phyloP scores from a whole-genome alignment of 2,888 invertebrate genomes.

The Blastobasis adustella region DNA sequence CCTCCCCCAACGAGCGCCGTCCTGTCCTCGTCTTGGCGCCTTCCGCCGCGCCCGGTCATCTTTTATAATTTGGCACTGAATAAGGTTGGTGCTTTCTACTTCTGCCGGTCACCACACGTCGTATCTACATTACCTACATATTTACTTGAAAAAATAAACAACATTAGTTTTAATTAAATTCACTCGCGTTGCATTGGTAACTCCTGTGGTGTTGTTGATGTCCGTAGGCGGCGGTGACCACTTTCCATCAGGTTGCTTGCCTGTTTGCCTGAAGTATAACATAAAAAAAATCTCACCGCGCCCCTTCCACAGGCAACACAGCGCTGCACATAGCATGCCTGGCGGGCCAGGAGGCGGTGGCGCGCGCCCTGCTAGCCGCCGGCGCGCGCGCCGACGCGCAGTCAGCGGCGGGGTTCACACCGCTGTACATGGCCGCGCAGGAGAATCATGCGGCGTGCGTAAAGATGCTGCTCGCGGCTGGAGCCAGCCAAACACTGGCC shows the following conservation, averaged over 20 bases:
- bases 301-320: conserved; percentile 76
- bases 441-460: conserved; percentile 97
- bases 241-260: no score
- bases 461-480: conserved; percentile 90
- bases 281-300: background rate
- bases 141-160: background rate
- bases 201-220: no score
- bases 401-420: conserved; percentile 97
- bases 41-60: no score
- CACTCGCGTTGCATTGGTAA: no score
- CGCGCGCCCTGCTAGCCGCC: conserved; percentile 90
- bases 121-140: background rate
- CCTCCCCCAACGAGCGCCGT: no score
- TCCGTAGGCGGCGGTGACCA: no score
- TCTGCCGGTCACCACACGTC: background rate
- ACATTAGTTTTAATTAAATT: no score
- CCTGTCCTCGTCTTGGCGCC: no score
- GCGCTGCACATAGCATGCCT: conserved; percentile 98
- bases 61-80: no score
- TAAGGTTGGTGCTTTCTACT: no score
- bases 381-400: conserved; percentile 97
- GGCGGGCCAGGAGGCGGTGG: conserved; percentile 96
- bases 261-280: no score
- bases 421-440: conserved; percentile 98
- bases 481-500: conserved; percentile 96